phyloP scores from a whole-genome alignment of 1,140 invertebrate genomes.

The Bombus soroeensis region DNA sequence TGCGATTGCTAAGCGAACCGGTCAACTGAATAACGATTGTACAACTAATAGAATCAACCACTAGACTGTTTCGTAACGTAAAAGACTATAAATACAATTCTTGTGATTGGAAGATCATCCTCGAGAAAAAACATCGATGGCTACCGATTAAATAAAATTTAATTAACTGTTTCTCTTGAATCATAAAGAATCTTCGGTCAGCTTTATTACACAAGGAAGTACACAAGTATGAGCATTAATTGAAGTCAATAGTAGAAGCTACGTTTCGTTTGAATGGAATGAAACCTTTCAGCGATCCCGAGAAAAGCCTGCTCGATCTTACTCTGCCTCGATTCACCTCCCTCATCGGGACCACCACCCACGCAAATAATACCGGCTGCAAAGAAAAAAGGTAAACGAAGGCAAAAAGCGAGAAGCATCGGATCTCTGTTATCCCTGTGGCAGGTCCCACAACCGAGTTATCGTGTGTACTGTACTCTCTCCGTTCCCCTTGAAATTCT shows the following conservation, averaged over 20 bases:
- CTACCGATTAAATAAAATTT: no score
- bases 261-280: conserved; percentile 1
- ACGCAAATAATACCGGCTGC: background rate
- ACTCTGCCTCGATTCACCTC: background rate
- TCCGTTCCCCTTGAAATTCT: background rate
- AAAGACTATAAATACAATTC: background rate
- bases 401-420: background rate
- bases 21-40: conserved; percentile 42
- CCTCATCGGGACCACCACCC: background rate
- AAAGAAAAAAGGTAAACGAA: conserved; percentile 16
- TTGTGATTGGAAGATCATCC: background rate
- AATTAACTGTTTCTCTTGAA: no score
- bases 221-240: conserved; percentile 4
- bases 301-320: conserved; percentile 11
- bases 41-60: conserved; percentile 40
- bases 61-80: conserved; percentile 1
- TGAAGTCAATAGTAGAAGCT: conserved; percentile 30
- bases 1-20: conserved; percentile 34
- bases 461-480: background rate
- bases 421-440: background rate
- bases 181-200: no score
- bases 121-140: no score
- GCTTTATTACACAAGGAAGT: background rate
- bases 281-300: background rate
- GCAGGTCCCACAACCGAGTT: conserved; percentile 16